Evolutionary conservation across 1,140 invertebrate species (phyloP).

Genomic region (Cherax quadricarinatus): DNA sequence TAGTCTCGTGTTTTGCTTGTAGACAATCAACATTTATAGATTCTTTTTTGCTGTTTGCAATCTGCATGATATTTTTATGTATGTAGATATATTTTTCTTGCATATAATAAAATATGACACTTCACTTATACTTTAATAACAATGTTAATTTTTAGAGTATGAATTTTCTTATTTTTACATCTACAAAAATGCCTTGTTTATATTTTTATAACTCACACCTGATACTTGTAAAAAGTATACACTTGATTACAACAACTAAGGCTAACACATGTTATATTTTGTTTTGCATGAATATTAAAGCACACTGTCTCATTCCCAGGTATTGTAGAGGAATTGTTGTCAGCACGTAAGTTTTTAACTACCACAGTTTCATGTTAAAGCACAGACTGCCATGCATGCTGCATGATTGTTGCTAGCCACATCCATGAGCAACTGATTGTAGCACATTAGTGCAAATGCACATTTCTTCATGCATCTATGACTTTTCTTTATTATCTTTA

Average conservation of each 20-base stretch:
- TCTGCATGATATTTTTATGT: conserved; percentile 47
- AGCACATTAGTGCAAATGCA: background rate
- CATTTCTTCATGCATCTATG: background rate
- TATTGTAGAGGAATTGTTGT: conserved; percentile 71
- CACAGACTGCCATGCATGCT: conserved; percentile 60
- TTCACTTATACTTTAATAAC: conserved; percentile 32
- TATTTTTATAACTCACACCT: conserved; percentile 26
- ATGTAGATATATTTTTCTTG: conserved; percentile 35
- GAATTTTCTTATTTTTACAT: conserved; percentile 8
- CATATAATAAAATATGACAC: conserved; percentile 22
- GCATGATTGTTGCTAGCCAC: conserved; percentile 27
- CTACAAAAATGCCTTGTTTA: conserved; percentile 42
- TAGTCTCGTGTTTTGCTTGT: conserved; percentile 27
- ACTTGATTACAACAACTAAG: conserved; percentile 31
- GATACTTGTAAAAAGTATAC: background rate
- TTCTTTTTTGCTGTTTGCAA: conserved; percentile 7
- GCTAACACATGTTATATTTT: conserved; percentile 50
- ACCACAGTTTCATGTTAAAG: conserved; percentile 60
- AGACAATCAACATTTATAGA: conserved; percentile 23
- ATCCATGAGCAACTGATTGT: conserved; percentile 1
- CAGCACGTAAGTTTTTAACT: conserved; percentile 69
- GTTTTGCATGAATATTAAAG: conserved; percentile 70
- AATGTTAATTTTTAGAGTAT: conserved; percentile 6
- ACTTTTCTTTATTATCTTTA: background rate
- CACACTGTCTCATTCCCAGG: conserved; percentile 66